Percentiles rank a stretch among this genome's conserved stretches.
These are phyloP conservation scores for Drosophila tanythrix DNA, from an alignment of 2,888 invertebrate genomes.

Conservation along the genomic window DNA sequence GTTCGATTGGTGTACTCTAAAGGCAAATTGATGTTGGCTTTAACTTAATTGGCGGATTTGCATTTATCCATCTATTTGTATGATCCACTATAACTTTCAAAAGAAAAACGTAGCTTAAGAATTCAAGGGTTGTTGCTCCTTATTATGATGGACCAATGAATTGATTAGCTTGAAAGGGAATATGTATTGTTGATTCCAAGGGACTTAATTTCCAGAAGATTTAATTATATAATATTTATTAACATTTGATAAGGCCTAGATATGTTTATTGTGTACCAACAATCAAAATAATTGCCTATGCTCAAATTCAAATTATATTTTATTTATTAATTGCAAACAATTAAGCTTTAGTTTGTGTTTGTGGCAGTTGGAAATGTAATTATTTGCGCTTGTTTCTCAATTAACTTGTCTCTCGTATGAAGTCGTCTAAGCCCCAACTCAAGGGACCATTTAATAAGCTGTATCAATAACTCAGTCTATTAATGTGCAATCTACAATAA, in stretches of 20 bases:
- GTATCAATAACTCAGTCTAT: constrained; percentile 53
- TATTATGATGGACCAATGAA: background rate
- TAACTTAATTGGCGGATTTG: background rate
- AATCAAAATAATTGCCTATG: constrained; percentile 5
- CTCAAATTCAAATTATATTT: constrained; percentile 5
- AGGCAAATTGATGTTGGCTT: background rate
- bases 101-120: no score
- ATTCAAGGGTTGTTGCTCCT: background rate
- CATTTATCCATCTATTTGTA: background rate
- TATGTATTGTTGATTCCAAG: background rate
- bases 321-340: constrained; percentile 12
- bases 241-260: background rate
- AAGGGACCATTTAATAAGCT: constrained; percentile 34
- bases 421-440: background rate
- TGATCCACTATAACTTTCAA: no score
- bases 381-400: constrained; percentile 40
- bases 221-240: background rate
- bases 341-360: constrained; percentile 13
- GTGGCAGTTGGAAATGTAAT: constrained; percentile 18
- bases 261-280: background rate
- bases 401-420: constrained; percentile 30
- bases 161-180: background rate
- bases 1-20: background rate
- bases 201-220: background rate
- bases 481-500: constrained; percentile 37